A percentile compares a stretch with the other conserved stretches of the same genome.
Conservation (phyloP, 1,140 invertebrate species). For the Temnothorax nylanderi region DNA sequence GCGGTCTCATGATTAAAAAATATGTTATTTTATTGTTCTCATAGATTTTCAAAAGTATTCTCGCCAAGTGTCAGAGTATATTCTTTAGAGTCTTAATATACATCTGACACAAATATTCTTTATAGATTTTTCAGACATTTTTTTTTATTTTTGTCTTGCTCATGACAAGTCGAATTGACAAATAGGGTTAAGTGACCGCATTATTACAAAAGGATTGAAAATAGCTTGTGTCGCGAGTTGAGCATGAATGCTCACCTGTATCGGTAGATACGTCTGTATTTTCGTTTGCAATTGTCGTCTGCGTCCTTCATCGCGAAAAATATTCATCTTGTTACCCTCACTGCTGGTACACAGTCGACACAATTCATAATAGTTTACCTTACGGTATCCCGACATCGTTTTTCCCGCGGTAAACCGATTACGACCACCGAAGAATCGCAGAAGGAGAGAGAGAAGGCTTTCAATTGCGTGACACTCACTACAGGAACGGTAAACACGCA, state of each 20-base stretch:
- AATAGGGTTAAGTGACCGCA: background rate
- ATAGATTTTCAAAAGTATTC: background rate
- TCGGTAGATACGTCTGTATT: slow-evolving; percentile 88
- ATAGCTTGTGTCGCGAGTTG: background rate
- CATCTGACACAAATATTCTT: slow-evolving; percentile 4
- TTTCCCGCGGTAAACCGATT: slow-evolving; percentile 75
- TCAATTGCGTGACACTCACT: slow-evolving; percentile 41
- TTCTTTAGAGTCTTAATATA: background rate
- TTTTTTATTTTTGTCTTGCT: background rate
- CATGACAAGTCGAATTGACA: background rate
- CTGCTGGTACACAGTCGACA: slow-evolving; percentile 90
- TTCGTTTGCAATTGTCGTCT: slow-evolving; percentile 88
- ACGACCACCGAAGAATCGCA: background rate
- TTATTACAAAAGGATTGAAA: background rate
- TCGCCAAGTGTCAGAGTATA: background rate
- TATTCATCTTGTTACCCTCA: slow-evolving; percentile 88
- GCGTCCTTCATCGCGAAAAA: slow-evolving; percentile 89
- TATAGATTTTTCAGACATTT: background rate
- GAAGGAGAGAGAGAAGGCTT: background rate
- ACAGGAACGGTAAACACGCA: slow-evolving; percentile 50
- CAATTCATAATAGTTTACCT: slow-evolving; percentile 90
- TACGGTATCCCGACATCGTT: slow-evolving; percentile 88
- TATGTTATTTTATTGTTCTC: background rate
- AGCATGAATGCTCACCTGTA: slow-evolving; percentile 85
- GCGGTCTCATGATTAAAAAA: background rate